Base-by-base conservation (phyloP, 2,797 vertebrate genomes). In the Pangasius mekongensis region DNA sequence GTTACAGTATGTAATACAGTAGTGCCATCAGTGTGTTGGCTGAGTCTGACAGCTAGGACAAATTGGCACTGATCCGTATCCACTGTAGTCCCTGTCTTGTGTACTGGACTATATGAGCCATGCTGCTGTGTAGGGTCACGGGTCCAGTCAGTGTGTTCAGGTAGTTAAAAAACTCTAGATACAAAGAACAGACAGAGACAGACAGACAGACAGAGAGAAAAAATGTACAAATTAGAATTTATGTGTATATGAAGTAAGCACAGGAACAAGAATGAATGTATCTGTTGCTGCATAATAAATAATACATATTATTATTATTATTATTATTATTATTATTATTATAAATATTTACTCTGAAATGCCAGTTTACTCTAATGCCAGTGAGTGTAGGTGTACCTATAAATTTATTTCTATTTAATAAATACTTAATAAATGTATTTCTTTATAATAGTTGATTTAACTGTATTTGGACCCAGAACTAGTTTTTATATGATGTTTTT, bases 31-130 rank as follows among this genome's bases (percentile, higher is more conserved):
- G 39, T 77, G 71, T 71, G 86, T 52, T 47, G 76, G 66, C 77
- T 49, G 56, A 92, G 83, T 47, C 43, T 87, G 64, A 67, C 82
- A 69, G 77, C 96, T 96, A 98, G 62, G 96, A 95, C 87, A 97
- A 95, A 94, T 98, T 98, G 94, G 96, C 89, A 89, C 97, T 99
- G 83, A 97, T 98, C 87, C 98, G 96, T 92, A 99, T 97, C 99
- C 99, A 99, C 94, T 98, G 97, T 78, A 99, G 97, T 94, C 98
- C 99, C 94, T 99, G 98, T 91, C 98, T 97, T 91, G 97, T 99
- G 94, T 99, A 99, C 88, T 98, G 98, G 90, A 99, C 98, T 73
- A 98, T 95, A 85, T 99, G 98, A 90, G 97, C 96, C 94, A 99
- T 97, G 95, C 97, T 99, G 95, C 99, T 99, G 95, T 99, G 98